Percentiles rank a stretch among this genome's conserved stretches.
phyloP scores from a whole-genome alignment of 1,140 invertebrate genomes.

The Brachionus angularis region DNA sequence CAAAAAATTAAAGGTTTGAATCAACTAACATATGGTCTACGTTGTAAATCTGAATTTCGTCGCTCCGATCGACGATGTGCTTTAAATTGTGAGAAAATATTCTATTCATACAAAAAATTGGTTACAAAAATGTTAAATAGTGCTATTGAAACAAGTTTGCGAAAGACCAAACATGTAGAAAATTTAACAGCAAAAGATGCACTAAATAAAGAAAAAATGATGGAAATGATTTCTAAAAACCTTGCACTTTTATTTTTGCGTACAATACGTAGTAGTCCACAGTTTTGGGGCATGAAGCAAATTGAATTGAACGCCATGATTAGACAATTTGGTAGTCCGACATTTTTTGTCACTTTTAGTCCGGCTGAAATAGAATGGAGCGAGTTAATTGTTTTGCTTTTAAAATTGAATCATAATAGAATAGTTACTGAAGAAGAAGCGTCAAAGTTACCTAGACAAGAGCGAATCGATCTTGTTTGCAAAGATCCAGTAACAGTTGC shows the following conservation, averaged over 20 bases:
- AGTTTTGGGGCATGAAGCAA: background rate
- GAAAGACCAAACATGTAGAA: background rate
- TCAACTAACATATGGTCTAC: conserved; percentile 4
- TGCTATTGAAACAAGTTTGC: background rate
- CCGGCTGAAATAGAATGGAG: conserved; percentile 11
- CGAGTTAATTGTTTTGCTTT: background rate
- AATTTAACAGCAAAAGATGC: too few relatives aligned
- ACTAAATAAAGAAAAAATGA: conserved; percentile 4
- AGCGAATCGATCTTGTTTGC: background rate
- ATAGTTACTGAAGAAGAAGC: background rate
- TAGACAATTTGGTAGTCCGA: background rate
- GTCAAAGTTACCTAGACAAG: background rate
- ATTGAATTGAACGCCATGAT: background rate
- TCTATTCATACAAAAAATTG: background rate
- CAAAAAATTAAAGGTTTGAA: background rate
- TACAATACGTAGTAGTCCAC: background rate
- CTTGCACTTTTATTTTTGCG: too few relatives aligned
- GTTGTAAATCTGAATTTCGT: conserved; percentile 15
- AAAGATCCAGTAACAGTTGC: background rate
- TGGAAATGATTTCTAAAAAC: too few relatives aligned
- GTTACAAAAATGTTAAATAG: background rate
- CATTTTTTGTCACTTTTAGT: conserved; percentile 1
- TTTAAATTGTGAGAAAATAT: background rate
- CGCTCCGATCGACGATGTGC: background rate
- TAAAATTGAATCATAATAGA: background rate